These are phyloP conservation scores for Acanthopagrus latus DNA, from an alignment of 2,797 vertebrate genomes.

Conservation along the genomic window DNA sequence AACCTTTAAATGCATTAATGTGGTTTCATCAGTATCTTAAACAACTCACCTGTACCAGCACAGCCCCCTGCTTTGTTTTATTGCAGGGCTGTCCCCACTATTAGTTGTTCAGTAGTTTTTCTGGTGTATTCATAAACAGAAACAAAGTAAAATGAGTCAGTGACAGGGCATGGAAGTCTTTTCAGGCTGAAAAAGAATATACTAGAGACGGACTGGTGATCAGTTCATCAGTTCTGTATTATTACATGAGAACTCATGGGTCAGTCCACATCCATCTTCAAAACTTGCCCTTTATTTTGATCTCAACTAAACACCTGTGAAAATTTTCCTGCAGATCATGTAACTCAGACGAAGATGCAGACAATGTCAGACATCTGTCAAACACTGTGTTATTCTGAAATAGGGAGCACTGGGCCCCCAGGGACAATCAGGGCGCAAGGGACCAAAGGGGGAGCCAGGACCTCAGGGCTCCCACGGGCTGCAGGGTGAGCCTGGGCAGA, in stretches of 20 bases:
- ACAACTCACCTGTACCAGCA: neutral
- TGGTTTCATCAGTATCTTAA: neutral
- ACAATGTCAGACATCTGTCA: neutral
- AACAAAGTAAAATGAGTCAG: neutral
- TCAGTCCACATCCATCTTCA: no score
- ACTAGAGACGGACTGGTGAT: no score
- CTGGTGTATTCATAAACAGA: neutral
- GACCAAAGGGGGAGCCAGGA: conserved; percentile 74
- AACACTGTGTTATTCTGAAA: conserved; percentile 8
- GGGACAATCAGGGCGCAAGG: conserved; percentile 64
- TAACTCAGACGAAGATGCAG: neutral
- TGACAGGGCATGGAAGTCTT: neutral
- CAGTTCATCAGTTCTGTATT: no score
- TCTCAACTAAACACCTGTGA: no score
- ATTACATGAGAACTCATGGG: no score
- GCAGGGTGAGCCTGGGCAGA: conserved; percentile 77
- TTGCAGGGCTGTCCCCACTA: neutral
- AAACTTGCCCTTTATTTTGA: no score
- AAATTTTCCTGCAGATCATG: neutral
- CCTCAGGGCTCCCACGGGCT: conserved; percentile 76
- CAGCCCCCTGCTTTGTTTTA: neutral
- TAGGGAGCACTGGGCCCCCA: conserved; percentile 75
- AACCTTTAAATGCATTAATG: neutral
- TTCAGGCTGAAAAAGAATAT: neutral
- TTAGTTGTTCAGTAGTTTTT: neutral